Conservation (phyloP, 2,888 invertebrate genomes). For the Coecobrya sp. region DNA sequence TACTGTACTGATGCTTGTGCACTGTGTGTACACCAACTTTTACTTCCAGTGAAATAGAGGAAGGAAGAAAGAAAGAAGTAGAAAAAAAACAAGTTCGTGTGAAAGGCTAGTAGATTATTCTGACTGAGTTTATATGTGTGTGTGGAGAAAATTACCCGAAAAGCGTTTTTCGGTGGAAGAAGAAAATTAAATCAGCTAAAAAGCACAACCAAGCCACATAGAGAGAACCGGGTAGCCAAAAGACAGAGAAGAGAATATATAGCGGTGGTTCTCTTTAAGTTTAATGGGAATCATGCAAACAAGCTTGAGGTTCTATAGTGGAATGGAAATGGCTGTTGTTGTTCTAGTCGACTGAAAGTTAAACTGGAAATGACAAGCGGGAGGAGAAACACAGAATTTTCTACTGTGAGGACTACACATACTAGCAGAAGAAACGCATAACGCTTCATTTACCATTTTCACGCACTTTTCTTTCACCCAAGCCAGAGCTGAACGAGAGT, state of each 20-base stretch:
- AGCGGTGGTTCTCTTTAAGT: neutral
- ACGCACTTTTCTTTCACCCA: conserved; percentile 62
- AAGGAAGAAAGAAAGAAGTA: neutral
- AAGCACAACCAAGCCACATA: neutral
- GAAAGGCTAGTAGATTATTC: conserved; percentile 48
- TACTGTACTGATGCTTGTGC: neutral
- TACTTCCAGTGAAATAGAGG: conserved; percentile 28
- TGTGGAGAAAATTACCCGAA: conserved; percentile 54
- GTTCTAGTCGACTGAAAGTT: conserved; percentile 45
- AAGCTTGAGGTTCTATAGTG: neutral
- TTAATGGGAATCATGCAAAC: neutral
- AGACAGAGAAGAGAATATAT: neutral
- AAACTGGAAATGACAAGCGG: conserved; percentile 49
- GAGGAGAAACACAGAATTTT: conserved; percentile 7
- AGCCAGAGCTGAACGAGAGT: neutral
- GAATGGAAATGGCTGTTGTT: conserved; percentile 7
- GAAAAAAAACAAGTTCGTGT: conserved; percentile 53
- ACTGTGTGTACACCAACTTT: conserved; percentile 11
- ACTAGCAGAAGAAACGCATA: neutral
- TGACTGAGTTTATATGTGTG: neutral
- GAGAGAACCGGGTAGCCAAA: neutral
- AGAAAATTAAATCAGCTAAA: conserved; percentile 63
- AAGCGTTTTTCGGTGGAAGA: conserved; percentile 35
- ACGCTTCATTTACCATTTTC: conserved; percentile 63
- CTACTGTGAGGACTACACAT: neutral